phyloP scores from a whole-genome alignment of 2,113 vertebrate species.

The Danionella cerebrum region DNA sequence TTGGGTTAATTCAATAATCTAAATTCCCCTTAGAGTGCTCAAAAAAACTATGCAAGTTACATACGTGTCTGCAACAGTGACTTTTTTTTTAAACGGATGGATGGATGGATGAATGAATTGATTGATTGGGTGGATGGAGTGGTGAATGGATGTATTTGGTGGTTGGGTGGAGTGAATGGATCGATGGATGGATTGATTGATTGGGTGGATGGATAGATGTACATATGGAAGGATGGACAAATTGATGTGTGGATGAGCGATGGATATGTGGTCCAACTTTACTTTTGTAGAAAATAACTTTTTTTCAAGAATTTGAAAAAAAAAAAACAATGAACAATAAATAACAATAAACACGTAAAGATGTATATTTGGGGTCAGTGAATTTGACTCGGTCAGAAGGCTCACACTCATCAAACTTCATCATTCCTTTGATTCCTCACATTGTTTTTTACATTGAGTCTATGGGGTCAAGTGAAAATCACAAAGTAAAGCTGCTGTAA shows the following conservation, averaged over 20 bases:
- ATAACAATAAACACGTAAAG: too few relatives aligned
- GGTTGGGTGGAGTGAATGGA: not conserved
- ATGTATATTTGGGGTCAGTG: too few relatives aligned
- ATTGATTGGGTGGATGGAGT: not conserved
- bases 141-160: not conserved
- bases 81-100: too few relatives aligned
- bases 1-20: too few relatives aligned
- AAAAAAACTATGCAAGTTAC: too few relatives aligned
- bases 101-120: not conserved
- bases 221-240: not conserved
- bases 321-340: too few relatives aligned
- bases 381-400: too few relatives aligned
- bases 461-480: constrained; percentile 31
- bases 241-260: not conserved
- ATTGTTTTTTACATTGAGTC: not conserved
- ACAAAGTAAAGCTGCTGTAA: constrained; percentile 28
- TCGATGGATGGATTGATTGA: not conserved
- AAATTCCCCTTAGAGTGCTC: too few relatives aligned
- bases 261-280: too few relatives aligned
- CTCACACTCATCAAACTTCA: not conserved
- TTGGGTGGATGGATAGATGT: not conserved
- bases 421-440: not conserved
- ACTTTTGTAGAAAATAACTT: too few relatives aligned
- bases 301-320: too few relatives aligned
- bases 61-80: too few relatives aligned